These are phyloP conservation scores for Ephestia elutella DNA, from an alignment of 1,140 invertebrate genomes.

Conservation along the genomic window DNA sequence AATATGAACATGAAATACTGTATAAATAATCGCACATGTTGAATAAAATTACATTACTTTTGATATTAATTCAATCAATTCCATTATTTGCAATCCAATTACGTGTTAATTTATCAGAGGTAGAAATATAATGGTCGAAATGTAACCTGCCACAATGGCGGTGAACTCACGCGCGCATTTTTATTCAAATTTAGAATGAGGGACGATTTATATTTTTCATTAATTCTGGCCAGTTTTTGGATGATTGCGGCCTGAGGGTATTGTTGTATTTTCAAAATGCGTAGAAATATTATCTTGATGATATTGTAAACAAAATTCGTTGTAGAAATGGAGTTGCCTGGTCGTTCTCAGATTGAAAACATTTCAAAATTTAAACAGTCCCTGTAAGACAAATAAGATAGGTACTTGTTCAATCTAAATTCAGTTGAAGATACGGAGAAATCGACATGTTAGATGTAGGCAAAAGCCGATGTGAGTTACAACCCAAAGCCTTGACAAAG, in stretches of 20 bases:
- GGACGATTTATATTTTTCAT: slow-evolving; percentile 4
- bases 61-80: neutral
- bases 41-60: neutral
- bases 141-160: neutral
- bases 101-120: neutral
- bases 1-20: neutral
- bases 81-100: neutral
- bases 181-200: neutral
- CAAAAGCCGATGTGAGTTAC: too few relatives aligned
- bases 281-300: neutral
- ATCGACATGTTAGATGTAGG: too few relatives aligned
- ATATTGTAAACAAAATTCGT: neutral
- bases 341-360: too few relatives aligned
- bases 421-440: too few relatives aligned
- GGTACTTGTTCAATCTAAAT: too few relatives aligned
- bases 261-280: neutral
- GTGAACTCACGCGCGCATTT: neutral
- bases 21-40: neutral
- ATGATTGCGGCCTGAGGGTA: neutral
- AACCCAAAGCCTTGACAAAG: too few relatives aligned
- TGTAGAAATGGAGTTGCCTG: neutral
- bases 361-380: too few relatives aligned
- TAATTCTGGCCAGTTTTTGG: neutral
- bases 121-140: neutral
- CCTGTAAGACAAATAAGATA: too few relatives aligned